These are phyloP conservation scores for Lymantria monacha DNA, from an alignment of 2,888 invertebrate genomes.

Conservation along the genomic window DNA sequence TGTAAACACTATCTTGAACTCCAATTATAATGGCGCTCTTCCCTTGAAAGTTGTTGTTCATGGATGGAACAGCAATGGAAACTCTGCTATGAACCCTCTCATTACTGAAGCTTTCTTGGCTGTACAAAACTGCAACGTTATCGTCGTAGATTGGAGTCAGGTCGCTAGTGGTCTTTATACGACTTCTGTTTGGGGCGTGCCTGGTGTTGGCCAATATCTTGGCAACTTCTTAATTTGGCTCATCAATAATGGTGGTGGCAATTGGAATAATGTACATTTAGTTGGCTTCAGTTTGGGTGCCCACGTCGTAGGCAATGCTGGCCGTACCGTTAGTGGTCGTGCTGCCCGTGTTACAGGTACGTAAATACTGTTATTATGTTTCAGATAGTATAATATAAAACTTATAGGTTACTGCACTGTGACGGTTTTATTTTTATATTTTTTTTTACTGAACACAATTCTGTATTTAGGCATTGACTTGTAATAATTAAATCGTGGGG, in stretches of 20 bases:
- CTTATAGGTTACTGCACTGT: too few species aligned
- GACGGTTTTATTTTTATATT: too few species aligned
- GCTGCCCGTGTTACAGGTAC: slow-evolving; percentile 58
- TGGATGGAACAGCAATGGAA: slow-evolving; percentile 59
- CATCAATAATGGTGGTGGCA: slow-evolving; percentile 51
- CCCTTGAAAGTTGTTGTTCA: slow-evolving; percentile 45
- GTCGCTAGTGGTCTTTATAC: slow-evolving; percentile 40
- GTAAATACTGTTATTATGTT: not conserved
- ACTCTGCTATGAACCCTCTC: slow-evolving; percentile 41
- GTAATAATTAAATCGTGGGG: too few species aligned
- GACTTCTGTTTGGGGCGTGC: slow-evolving; percentile 41
- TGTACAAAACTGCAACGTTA: slow-evolving; percentile 49
- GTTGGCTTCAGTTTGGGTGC: slow-evolving; percentile 71
- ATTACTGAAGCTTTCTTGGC: slow-evolving; percentile 52
- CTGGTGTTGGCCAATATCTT: slow-evolving; percentile 48
- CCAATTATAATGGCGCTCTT: slow-evolving; percentile 43
- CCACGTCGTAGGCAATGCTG: slow-evolving; percentile 62
- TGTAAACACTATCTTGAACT: slow-evolving; percentile 31
- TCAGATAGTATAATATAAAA: too few species aligned
- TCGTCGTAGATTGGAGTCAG: slow-evolving; percentile 54
- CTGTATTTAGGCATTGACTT: too few species aligned
- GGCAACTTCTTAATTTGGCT: slow-evolving; percentile 63
- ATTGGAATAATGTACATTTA: slow-evolving; percentile 62
- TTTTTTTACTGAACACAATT: too few species aligned
- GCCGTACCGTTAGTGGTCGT: slow-evolving; percentile 45